Percentiles rank a stretch among this genome's conserved stretches.
phyloP scores from a whole-genome alignment of 2,888 invertebrate genomes.

The Tachina fera region DNA sequence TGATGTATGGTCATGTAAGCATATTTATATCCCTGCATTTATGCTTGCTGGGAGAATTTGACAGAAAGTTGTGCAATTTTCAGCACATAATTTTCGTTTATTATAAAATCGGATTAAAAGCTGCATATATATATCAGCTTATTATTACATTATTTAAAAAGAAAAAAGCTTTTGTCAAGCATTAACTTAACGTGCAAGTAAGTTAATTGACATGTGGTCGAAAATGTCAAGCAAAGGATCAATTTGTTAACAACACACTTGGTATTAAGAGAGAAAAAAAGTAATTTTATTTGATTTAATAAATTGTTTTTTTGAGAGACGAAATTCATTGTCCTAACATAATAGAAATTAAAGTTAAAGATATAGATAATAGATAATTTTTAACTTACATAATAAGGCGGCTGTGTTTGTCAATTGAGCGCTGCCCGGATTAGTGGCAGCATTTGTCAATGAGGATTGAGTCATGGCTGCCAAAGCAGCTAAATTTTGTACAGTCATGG shows the following conservation, averaged over 20 bases:
- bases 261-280: no score
- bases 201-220: slow-evolving; percentile 65
- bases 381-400: slow-evolving; percentile 82
- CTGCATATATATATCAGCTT: slow-evolving; percentile 26
- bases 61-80: slow-evolving; percentile 46
- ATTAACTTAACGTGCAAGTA: slow-evolving; percentile 63
- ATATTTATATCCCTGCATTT: not conserved
- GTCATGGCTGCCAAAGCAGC: slow-evolving; percentile 90
- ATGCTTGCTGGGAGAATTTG: not conserved
- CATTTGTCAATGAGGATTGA: slow-evolving; percentile 83
- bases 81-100: slow-evolving; percentile 46
- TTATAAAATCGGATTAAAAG: slow-evolving; percentile 68
- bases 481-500: slow-evolving; percentile 95
- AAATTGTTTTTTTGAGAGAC: no score
- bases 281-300: no score
- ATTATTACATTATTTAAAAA: slow-evolving; percentile 33
- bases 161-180: slow-evolving; percentile 34
- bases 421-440: slow-evolving; percentile 80
- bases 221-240: slow-evolving; percentile 5
- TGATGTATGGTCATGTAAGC: slow-evolving; percentile 60
- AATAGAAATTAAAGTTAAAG: no score
- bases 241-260: no score
- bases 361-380: not conserved
- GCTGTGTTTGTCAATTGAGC: slow-evolving; percentile 82
- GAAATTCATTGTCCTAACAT: not conserved